Evolutionary conservation across 2,888 invertebrate genomes (phyloP).

Genomic region (Loripinus fragilis): DNA sequence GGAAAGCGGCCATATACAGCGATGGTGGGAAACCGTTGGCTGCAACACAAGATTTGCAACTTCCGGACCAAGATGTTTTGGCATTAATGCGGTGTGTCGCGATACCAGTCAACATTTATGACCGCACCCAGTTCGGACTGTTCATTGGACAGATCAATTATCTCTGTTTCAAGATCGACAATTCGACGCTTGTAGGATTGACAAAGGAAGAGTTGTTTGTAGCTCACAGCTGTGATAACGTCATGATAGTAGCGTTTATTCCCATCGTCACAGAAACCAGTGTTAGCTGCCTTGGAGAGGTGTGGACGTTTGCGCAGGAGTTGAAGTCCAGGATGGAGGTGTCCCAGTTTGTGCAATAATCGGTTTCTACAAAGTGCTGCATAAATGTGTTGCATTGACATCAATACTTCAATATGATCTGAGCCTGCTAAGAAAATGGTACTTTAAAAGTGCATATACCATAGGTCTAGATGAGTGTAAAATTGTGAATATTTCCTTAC

Average conservation of each 20-base stretch:
- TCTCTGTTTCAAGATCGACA: slow-evolving; percentile 64
- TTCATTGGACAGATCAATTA: slow-evolving; percentile 61
- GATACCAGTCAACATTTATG: slow-evolving; percentile 56
- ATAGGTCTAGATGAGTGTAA: too few species aligned
- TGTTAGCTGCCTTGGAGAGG: slow-evolving; percentile 64
- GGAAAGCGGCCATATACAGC: slow-evolving; percentile 63
- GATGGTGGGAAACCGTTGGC: slow-evolving; percentile 64
- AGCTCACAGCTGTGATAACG: slow-evolving; percentile 62
- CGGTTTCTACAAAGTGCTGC: too few species aligned
- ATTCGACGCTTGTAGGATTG: slow-evolving; percentile 59
- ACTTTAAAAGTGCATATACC: too few species aligned
- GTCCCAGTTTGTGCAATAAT: slow-evolving; percentile 63
- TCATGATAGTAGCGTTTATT: slow-evolving; percentile 64
- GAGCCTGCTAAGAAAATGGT: too few species aligned
- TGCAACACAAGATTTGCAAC: slow-evolving; percentile 54
- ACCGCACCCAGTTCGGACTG: slow-evolving; percentile 61
- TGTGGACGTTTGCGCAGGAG: slow-evolving; percentile 69
- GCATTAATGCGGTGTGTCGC: slow-evolving; percentile 56
- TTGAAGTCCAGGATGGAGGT: slow-evolving; percentile 65
- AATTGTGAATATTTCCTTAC: too few species aligned
- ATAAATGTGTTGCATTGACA: too few species aligned
- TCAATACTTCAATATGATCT: too few species aligned
- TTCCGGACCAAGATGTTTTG: slow-evolving; percentile 63
- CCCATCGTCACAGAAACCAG: slow-evolving; percentile 43
- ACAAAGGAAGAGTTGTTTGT: slow-evolving; percentile 64